These are phyloP conservation scores for Cinclus cinclus DNA, from an alignment of 2,113 vertebrate species.

Conservation along the genomic window DNA sequence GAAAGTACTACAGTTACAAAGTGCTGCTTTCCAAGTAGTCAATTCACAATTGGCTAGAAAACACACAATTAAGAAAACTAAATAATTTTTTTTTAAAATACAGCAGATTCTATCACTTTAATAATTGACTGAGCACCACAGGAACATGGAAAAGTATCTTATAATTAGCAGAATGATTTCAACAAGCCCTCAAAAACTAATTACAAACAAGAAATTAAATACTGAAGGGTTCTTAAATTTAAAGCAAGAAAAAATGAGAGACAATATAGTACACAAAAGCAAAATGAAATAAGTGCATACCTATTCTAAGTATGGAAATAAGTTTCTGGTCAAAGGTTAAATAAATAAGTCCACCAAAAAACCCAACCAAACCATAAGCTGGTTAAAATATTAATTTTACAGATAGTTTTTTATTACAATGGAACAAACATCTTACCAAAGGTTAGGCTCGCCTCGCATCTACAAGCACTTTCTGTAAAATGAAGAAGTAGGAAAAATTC, in stretches of 20 bases:
- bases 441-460: accelerated
- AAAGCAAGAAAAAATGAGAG: background rate
- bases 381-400: background rate
- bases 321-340: background rate
- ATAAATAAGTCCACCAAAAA: background rate
- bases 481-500: background rate
- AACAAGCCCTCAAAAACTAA: background rate
- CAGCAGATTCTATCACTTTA: background rate
- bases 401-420: background rate
- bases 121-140: background rate
- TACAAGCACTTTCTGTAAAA: background rate
- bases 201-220: background rate
- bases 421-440: background rate
- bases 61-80: background rate
- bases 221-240: background rate
- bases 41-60: background rate
- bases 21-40: background rate
- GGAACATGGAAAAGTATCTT: background rate
- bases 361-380: accelerated
- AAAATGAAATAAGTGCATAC: background rate
- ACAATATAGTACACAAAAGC: background rate
- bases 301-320: background rate
- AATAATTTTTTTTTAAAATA: background rate
- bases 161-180: background rate
- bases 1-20: background rate